phyloP scores from a whole-genome alignment of 2,797 vertebrate genomes.

The Zenarchopterus dispar region DNA sequence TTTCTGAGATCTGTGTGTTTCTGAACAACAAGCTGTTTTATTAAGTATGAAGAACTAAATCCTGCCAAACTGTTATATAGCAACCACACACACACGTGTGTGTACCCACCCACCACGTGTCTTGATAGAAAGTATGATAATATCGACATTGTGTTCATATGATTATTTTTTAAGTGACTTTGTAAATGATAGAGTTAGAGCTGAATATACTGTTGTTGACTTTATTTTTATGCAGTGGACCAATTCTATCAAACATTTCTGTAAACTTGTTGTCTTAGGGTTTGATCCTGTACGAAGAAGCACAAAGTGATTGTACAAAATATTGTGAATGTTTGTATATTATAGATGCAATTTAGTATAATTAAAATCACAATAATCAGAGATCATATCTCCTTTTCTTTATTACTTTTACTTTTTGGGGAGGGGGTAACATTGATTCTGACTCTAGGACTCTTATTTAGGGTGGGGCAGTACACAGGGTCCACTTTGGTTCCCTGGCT shows the following conservation, averaged over 20 bases:
- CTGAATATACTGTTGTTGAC: slow-evolving; percentile 64
- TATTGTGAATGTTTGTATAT: slow-evolving; percentile 84
- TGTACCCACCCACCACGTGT: slow-evolving; percentile 55
- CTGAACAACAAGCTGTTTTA: slow-evolving; percentile 38
- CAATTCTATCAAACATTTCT: slow-evolving; percentile 68
- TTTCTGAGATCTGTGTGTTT: slow-evolving; percentile 50
- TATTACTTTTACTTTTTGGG: not conserved
- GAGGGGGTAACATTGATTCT: no score
- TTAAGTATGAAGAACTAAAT: slow-evolving; percentile 54
- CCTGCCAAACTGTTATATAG: slow-evolving; percentile 69
- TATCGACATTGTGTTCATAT: slow-evolving; percentile 74
- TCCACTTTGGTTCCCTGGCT: not conserved
- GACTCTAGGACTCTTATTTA: no score
- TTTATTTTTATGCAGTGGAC: slow-evolving; percentile 81
- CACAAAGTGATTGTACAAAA: slow-evolving; percentile 84
- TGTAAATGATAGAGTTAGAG: slow-evolving; percentile 79
- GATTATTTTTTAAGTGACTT: slow-evolving; percentile 78
- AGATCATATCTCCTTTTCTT: not conserved
- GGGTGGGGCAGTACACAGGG: not conserved
- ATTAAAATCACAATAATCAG: slow-evolving; percentile 75
- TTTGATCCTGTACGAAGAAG: slow-evolving; percentile 73
- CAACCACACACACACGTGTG: slow-evolving; percentile 52
- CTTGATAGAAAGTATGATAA: slow-evolving; percentile 64
- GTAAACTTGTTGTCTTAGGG: slow-evolving; percentile 78
- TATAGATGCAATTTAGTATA: slow-evolving; percentile 84